Evolutionary conservation across 2,888 invertebrate genomes (phyloP), one percentile per base, ranked within the genome.

Genomic region (Mesoligia furuncula): DNA sequence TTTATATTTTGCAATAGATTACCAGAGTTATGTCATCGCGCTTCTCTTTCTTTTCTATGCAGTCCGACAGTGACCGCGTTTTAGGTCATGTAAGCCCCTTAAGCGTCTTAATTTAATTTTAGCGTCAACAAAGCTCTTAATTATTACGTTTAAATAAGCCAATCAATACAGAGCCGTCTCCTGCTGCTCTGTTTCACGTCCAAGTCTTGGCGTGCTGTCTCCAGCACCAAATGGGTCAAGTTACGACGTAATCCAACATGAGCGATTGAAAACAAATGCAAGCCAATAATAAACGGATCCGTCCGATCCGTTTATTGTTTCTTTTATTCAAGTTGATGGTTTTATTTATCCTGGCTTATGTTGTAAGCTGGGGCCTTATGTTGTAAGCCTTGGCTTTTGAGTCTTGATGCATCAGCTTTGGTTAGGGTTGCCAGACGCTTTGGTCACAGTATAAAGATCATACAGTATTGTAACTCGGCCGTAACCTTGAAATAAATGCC

Each of bases 171-270:
- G 24, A 42, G 20, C 20, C 20, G 13, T 27, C n/a, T 54, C 13
- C 2, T 42, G 36, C 54, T 17, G 61, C 3, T 75, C 83, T 80
- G 79, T 51, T 78, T 81, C 42, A 7, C 57, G 27, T 83, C 79
- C 62, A 61, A 59, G 15, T 45, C 70, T 66, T 82, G 64, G 36
- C 61, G 15, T 51, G 67, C 62, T 83, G 80, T 81, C 80, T 81
- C 71, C 84, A 83, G 67, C 31, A 51, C 15, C 42, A 83, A 78
- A 27, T 68, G 4, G 79, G 80, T 81, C 83, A 83, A 78, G 79
- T 79, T 24, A 57, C 48, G 13, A 31, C 27, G 31, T 71, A 77
- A 80, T 78, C 67, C 83, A 77, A 67, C 17, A 77, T 31, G 54
- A 45, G 36, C 70, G 59, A 83, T 83, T 39, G 42, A 81, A 81